Conservation (phyloP, 2,113 vertebrate genomes). For the Neodontobutis hainanensis region DNA sequence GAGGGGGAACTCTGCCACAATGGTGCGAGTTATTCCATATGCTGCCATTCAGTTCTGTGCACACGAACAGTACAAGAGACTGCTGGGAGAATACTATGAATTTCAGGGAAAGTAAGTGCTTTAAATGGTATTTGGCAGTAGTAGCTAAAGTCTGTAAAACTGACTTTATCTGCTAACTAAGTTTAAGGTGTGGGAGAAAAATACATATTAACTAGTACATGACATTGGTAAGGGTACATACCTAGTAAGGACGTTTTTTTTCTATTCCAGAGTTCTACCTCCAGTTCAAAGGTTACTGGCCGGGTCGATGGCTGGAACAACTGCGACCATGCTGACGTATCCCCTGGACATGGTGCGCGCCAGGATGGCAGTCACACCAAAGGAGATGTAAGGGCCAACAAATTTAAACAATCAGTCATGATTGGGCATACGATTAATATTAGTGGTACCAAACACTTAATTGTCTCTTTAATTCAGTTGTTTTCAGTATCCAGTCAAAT, state of each 20-base stretch:
- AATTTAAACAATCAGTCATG: neutral
- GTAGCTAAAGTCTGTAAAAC: no score
- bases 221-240: no score
- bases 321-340: slow-evolving; percentile 91
- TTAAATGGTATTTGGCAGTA: neutral
- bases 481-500: neutral
- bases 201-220: no score
- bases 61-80: slow-evolving; percentile 92
- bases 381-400: slow-evolving; percentile 91
- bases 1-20: slow-evolving; percentile 97
- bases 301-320: slow-evolving; percentile 90
- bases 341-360: slow-evolving; percentile 98
- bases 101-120: slow-evolving; percentile 90
- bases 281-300: slow-evolving; percentile 91
- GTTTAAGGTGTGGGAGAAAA: no score
- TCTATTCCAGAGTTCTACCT: slow-evolving; percentile 82
- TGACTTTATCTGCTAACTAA: no score
- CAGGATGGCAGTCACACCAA: slow-evolving; percentile 96
- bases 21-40: slow-evolving; percentile 95
- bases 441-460: no score
- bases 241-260: neutral
- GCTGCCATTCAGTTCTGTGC: slow-evolving; percentile 98
- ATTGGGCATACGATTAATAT: no score
- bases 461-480: neutral
- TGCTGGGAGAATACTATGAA: slow-evolving; percentile 89